Conservation (phyloP, 2,888 invertebrate genomes). For the Sarcophaga variegata region DNA sequence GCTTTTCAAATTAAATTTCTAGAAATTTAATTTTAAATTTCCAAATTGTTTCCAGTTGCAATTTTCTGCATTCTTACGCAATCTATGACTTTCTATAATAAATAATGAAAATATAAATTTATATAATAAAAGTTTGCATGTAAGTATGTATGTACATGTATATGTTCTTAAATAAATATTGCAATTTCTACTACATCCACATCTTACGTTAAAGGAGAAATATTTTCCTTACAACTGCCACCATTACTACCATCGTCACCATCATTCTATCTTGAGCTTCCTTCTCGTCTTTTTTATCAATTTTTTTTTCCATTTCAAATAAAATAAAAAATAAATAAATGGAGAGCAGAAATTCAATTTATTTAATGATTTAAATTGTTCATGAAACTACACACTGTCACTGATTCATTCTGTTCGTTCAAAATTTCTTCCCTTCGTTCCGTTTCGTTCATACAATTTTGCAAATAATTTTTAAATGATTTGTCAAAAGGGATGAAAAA, state of each 20-base stretch:
- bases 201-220: constrained; percentile 46
- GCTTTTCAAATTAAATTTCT: too few species aligned
- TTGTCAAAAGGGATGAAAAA: constrained; percentile 20
- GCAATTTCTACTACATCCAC: constrained; percentile 33
- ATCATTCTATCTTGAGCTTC: neutral
- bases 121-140: neutral
- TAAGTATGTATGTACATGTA: too few species aligned
- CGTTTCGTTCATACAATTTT: constrained; percentile 2
- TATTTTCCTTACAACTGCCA: constrained; percentile 43
- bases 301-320: neutral
- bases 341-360: constrained; percentile 52
- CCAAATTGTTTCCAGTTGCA: too few species aligned
- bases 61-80: neutral
- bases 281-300: too few species aligned
- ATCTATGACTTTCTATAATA: neutral
- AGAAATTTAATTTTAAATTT: too few species aligned
- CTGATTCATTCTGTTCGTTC: constrained; percentile 39
- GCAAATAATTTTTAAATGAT: constrained; percentile 30
- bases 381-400: constrained; percentile 54
- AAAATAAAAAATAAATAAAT: constrained; percentile 28
- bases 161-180: constrained; percentile 35
- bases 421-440: constrained; percentile 18
- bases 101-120: constrained; percentile 38
- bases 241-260: neutral
- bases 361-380: constrained; percentile 67